Evolutionary conservation across 2,888 invertebrate species (phyloP), one percentile per base, ranked within the genome.

Genomic region (Drosophila tanythrix): DNA sequence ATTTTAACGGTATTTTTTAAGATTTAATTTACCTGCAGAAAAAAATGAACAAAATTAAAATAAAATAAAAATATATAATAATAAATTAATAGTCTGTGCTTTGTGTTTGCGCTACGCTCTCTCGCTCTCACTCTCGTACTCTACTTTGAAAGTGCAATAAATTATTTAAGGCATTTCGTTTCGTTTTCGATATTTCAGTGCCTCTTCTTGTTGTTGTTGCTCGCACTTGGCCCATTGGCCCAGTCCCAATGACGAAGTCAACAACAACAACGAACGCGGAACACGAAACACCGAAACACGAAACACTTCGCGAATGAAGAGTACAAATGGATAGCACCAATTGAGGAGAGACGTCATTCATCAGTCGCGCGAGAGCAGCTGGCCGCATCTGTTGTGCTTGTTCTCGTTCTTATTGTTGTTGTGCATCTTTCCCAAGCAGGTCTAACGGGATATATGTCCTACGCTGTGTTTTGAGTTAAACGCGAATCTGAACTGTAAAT

Each of bases 111-210:
- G 31, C n/a, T 15, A 33, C 29, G 31, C 21, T 29, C 25, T 3
- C n/a, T 3, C 21, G 13, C n/a, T 40, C 8, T 8, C 4, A 31
- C 18, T 18, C 18, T 50, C 31, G 53, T 21, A 46, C 29, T 50
- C 15, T 43, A 50, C 64, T 69, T 77, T 74, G 50, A 65, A 79
- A 80, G 75, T 85, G 72, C 76, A 79, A 80, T 88, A 74, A 86
- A 88, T 88, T 83, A 88, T 88, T 90, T 75, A 89, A 82, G 74
- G 73, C 72, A 79, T 85, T 85, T 80, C 77, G 77, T 81, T 87
- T 87, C 86, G 72, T 69, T 86, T 72, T 80, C 81, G 61, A 64
- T 69, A 57, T 57, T 68, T 8, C 46, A 65, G 60, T 78, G 58
- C 60, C 59, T 46, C 50, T 55, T 57, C 35, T 52, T 60, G 55